Evolutionary conservation across 2,888 invertebrate genomes (phyloP).

Genomic region (Danaus chrysippus): DNA sequence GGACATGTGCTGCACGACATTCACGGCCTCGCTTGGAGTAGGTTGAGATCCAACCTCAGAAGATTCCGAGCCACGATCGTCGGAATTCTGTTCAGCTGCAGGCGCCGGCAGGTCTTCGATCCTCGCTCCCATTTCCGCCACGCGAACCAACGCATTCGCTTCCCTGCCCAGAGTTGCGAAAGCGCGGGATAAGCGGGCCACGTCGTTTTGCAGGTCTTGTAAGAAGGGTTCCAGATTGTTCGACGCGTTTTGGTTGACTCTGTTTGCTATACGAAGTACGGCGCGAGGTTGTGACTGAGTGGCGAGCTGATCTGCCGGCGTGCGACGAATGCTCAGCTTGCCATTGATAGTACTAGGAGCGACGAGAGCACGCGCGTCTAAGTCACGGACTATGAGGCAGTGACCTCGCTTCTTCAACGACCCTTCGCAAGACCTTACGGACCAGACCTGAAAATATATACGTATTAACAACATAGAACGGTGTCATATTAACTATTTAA

Average conservation of each 20-base stretch:
- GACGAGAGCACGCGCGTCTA: conserved; percentile 56
- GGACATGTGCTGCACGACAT: conserved; percentile 38
- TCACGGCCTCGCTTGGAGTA: no score
- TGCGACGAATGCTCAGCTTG: conserved; percentile 59
- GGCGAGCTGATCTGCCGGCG: conserved; percentile 50
- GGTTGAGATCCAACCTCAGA: conserved; percentile 17
- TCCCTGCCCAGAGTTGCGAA: conserved; percentile 61
- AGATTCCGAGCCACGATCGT: conserved; percentile 31
- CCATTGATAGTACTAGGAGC: conserved; percentile 52
- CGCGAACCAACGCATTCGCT: conserved; percentile 51
- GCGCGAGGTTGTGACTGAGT: conserved; percentile 59
- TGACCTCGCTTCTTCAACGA: conserved; percentile 65
- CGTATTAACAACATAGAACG: neutral
- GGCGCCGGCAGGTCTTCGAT: conserved; percentile 17
- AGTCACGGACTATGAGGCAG: conserved; percentile 54
- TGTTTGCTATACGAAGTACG: conserved; percentile 64
- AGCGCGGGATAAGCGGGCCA: conserved; percentile 56
- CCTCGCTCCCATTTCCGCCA: conserved; percentile 45
- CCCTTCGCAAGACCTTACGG: conserved; percentile 69
- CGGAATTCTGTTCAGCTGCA: conserved; percentile 23
- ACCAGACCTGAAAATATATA: conserved; percentile 55
- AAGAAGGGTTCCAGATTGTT: conserved; percentile 54
- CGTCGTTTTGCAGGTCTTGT: conserved; percentile 60
- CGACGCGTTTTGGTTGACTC: conserved; percentile 43
- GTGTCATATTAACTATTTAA: conserved; percentile 1